Conservation (phyloP, 1,140 invertebrate species). For the Chionoecetes opilio region DNA sequence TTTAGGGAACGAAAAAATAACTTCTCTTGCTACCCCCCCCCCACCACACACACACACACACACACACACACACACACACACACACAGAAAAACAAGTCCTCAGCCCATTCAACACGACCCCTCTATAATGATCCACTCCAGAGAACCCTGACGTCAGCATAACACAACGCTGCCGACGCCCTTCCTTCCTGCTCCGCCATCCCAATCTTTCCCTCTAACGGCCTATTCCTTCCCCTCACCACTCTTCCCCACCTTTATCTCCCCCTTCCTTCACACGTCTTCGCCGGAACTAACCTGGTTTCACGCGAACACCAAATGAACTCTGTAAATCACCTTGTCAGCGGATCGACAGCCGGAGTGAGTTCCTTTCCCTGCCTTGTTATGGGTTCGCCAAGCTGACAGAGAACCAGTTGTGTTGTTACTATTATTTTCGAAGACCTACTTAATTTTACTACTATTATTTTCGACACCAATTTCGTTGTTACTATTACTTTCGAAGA, state of each 20-base stretch:
- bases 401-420: neutral
- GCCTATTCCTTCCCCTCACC: neutral
- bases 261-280: neutral
- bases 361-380: neutral
- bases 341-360: neutral
- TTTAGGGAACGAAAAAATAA: no score
- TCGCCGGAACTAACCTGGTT: neutral
- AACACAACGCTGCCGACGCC: neutral
- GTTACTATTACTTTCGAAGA: no score
- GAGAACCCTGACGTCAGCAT: neutral
- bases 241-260: neutral
- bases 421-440: neutral
- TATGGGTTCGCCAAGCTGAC: neutral
- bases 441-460: no score
- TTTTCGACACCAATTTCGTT: no score
- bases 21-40: neutral
- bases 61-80: neutral
- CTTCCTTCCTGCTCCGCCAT: neutral
- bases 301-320: neutral
- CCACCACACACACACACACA: neutral
- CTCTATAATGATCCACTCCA: neutral
- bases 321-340: neutral
- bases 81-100: no score
- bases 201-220: neutral
- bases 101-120: neutral